These are phyloP conservation scores for Sthenelais limicola DNA, from an alignment of 2,888 invertebrate species.

Conservation along the genomic window DNA sequence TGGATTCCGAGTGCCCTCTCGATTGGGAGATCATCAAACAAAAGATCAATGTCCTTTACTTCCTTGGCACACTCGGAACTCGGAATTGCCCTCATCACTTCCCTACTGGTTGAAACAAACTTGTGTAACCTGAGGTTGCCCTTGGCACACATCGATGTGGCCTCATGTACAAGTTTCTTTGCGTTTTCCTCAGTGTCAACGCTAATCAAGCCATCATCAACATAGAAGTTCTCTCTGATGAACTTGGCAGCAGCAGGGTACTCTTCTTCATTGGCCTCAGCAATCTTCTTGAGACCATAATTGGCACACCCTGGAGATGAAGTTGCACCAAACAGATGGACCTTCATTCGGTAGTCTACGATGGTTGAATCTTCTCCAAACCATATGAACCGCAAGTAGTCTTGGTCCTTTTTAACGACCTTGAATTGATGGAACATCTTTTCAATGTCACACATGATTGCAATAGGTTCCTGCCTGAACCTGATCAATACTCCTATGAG, in stretches of 20 bases:
- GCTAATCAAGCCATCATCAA: conserved; percentile 48
- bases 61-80: conserved; percentile 43
- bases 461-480: conserved; percentile 45
- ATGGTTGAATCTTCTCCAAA: conserved; percentile 31
- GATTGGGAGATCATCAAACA: conserved; percentile 41
- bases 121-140: conserved; percentile 50
- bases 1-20: conserved; percentile 44
- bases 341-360: conserved; percentile 41
- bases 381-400: conserved; percentile 46
- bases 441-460: conserved; percentile 48
- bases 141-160: conserved; percentile 35
- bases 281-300: conserved; percentile 29
- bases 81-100: conserved; percentile 50
- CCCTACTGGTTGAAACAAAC: conserved; percentile 47
- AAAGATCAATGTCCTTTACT: conserved; percentile 41
- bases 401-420: conserved; percentile 37
- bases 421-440: conserved; percentile 48
- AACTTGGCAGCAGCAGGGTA: conserved; percentile 44
- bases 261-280: not conserved
- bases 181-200: conserved; percentile 37
- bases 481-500: conserved; percentile 43
- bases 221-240: conserved; percentile 45
- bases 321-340: conserved; percentile 40
- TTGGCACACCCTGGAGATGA: conserved; percentile 41
- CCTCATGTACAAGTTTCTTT: conserved; percentile 29